These are phyloP conservation scores for Calameuta pallipes DNA, from an alignment of 2,888 invertebrate genomes.

Conservation along the genomic window DNA sequence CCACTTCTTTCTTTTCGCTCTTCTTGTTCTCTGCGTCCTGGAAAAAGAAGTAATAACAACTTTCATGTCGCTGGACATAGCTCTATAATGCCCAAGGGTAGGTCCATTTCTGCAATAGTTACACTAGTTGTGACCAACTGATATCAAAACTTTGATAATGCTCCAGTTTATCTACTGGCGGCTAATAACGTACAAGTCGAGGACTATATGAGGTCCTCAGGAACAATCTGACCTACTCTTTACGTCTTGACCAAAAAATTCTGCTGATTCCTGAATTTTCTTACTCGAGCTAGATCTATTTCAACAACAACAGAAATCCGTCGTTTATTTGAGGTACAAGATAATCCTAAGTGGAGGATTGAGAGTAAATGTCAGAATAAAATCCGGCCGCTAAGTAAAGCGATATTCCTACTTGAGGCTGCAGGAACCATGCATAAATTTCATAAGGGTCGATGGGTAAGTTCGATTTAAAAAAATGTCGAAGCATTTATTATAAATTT, in stretches of 20 bases:
- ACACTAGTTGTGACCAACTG: neutral
- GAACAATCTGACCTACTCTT: conserved; percentile 16
- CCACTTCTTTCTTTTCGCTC: conserved; percentile 84
- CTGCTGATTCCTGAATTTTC: neutral
- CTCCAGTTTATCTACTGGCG: neutral
- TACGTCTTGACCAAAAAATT: neutral
- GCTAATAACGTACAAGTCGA: neutral
- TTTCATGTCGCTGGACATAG: neutral
- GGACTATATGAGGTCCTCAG: conserved; percentile 8
- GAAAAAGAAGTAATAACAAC: conserved; percentile 29
- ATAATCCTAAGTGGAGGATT: too few relatives aligned
- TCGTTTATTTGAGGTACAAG: too few relatives aligned
- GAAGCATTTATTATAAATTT: neutral
- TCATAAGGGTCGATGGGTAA: neutral
- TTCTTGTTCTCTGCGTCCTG: conserved; percentile 89
- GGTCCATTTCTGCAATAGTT: neutral
- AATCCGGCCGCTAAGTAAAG: too few relatives aligned
- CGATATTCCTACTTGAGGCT: too few relatives aligned
- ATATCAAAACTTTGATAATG: neutral
- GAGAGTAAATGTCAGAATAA: too few relatives aligned
- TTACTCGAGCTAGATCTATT: neutral
- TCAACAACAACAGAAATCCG: neutral
- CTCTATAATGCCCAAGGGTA: neutral
- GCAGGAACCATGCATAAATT: too few relatives aligned
- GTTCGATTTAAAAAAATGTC: neutral